These are phyloP conservation scores for Scaptomyza caliginosa DNA, from an alignment of 2,888 invertebrate genomes.

Conservation along the genomic window DNA sequence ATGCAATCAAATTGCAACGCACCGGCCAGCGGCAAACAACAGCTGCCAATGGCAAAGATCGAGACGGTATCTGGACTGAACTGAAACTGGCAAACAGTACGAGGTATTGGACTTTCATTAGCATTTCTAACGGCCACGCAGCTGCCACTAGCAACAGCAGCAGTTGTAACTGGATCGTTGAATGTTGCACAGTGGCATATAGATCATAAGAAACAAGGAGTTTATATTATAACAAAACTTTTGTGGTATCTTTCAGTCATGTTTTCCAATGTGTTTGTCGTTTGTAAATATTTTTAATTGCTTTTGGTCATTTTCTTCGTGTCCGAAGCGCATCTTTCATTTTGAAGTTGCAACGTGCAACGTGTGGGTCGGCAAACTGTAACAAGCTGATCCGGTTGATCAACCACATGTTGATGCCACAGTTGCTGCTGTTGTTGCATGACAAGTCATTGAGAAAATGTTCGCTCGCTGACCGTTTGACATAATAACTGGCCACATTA, in stretches of 20 bases:
- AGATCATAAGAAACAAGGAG: background rate
- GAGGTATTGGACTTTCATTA: conserved; percentile 68
- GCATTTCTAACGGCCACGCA: conserved; percentile 80
- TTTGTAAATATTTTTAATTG: conserved; percentile 79
- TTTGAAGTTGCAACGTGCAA: conserved; percentile 37
- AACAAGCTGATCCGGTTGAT: conserved; percentile 60
- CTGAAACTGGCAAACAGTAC: no score
- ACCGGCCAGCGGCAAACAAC: conserved; percentile 34
- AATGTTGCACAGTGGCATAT: conserved; percentile 40
- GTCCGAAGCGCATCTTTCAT: conserved; percentile 76
- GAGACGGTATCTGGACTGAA: conserved; percentile 32
- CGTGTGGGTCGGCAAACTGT: conserved; percentile 75
- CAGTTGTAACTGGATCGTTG: conserved; percentile 43
- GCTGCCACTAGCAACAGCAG: conserved; percentile 51
- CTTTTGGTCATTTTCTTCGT: conserved; percentile 73
- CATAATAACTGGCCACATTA: conserved; percentile 79
- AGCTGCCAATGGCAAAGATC: conserved; percentile 50
- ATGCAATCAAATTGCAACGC: conserved; percentile 75
- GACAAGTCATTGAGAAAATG: conserved; percentile 62
- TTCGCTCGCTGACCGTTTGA: conserved; percentile 73
- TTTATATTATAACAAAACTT: no score
- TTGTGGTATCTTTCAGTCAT: no score
- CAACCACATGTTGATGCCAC: conserved; percentile 37
- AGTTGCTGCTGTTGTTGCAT: conserved; percentile 41
- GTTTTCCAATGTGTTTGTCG: no score